Base-by-base conservation (phyloP, 2,888 invertebrate species). In the Folsomia manolachei region DNA sequence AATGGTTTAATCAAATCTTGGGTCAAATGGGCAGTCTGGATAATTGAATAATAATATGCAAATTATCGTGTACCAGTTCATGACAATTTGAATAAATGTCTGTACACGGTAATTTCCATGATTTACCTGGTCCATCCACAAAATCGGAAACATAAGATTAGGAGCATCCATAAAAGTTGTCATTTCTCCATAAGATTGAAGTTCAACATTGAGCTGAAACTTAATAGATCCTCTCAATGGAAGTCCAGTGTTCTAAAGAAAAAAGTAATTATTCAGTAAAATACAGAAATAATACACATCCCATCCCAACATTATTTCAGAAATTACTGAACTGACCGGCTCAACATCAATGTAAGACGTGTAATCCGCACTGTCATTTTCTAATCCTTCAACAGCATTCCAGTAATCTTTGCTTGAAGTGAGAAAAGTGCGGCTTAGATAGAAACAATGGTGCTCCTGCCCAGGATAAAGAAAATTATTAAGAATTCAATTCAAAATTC, bases 101-200 rank as follows among this genome's bases (percentile, higher is more conserved):
- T 14, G 14, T 9, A 9, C 51, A 51, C 14, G 51, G 51, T 51
- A 51, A 51, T 51, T 51, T 51, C 9, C 51, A 51, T 9, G 51
- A 51, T 51, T 65, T 74, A 80, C 80, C 76, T 80, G 75, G 65
- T 80, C 79, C 60, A 77, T 74, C 79, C 79, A 79, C 1, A 80
- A 18, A 1, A 80, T 51, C 1, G 80, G 80, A 64, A 80, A 78
- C 75, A 80, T 72, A 0, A 77, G 11, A 65, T 77, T 76, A 0
- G 77, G 79, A 21, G 76, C 75, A 25, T 75, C 75, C 25, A 74
- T 60, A 62, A 80, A 80, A 23, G 75, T 71, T 4, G 75, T 61
- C 78, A 80, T 78, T 52, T 75, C 62, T n/a, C 71, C 71, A 64
- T 78, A 78, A 11, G 76, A 67, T 52, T 80, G 77, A 1, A 80